phyloP scores from a whole-genome alignment of 2,113 vertebrate species.

The Myrmophylax atrothorax region DNA sequence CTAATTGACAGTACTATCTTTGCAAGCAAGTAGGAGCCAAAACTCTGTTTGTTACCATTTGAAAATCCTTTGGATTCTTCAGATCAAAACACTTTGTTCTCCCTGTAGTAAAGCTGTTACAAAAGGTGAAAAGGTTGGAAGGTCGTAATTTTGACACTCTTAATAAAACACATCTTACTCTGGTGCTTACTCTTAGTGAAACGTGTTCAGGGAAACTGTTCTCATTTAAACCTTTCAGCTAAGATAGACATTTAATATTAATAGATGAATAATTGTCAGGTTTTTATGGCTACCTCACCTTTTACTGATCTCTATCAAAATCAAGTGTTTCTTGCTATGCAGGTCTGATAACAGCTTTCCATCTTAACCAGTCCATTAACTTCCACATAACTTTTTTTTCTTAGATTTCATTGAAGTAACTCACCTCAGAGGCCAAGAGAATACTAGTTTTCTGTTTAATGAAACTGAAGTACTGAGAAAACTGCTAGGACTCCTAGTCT shows the following conservation, averaged over 20 bases:
- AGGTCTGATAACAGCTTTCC: neutral
- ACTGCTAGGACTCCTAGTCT: neutral
- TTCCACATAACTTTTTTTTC: neutral
- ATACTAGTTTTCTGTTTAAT: slow-evolving; percentile 15
- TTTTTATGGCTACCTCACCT: neutral
- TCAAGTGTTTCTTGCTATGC: neutral
- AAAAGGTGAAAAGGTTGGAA: neutral
- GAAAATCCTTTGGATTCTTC: neutral
- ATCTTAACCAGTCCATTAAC: neutral
- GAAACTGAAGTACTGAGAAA: neutral
- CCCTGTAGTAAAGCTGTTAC: neutral
- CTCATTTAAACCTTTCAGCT: neutral
- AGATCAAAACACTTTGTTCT: neutral
- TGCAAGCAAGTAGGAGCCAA: neutral
- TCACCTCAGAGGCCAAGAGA: neutral
- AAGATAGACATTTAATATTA: neutral
- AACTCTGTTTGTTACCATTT: neutral
- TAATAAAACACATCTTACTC: neutral
- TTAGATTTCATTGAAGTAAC: neutral
- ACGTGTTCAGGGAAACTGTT: neutral
- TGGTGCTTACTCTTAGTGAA: neutral
- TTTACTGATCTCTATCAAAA: neutral
- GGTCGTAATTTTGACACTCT: neutral
- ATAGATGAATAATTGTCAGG: neutral
- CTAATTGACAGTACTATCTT: neutral